Percentiles rank a stretch among this genome's conserved stretches.
phyloP scores from a whole-genome alignment of 2,888 invertebrate species.

The Habroteleia sp. region DNA sequence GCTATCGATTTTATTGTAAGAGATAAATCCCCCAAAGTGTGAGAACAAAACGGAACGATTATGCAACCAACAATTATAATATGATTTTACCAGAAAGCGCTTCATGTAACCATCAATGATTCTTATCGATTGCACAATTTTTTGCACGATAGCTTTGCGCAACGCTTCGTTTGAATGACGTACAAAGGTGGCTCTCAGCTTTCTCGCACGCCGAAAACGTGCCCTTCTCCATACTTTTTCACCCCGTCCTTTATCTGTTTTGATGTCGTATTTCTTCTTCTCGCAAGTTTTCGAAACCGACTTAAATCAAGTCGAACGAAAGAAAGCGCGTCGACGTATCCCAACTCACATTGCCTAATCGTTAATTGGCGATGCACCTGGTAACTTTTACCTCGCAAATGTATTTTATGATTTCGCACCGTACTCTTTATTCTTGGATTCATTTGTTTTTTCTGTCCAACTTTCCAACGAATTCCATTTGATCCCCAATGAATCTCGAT shows the following conservation, averaged over 20 bases:
- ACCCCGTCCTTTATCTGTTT: conserved; percentile 23
- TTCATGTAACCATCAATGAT: conserved; percentile 33
- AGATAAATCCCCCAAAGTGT: conserved; percentile 36
- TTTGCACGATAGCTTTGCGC: conserved; percentile 39
- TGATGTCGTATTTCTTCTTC: conserved; percentile 15
- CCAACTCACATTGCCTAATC: conserved; percentile 25
- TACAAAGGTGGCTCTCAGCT: conserved; percentile 34
- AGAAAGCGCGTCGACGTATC: conserved; percentile 18
- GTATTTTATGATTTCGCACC: conserved; percentile 41
- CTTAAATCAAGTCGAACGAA: conserved; percentile 30
- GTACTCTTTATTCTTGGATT: conserved; percentile 14
- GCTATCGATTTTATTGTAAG: conserved; percentile 3
- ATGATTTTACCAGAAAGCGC: conserved; percentile 38
- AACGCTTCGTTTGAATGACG: conserved; percentile 39
- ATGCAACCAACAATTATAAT: conserved; percentile 45
- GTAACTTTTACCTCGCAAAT: conserved; percentile 25
- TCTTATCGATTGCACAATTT: conserved; percentile 47
- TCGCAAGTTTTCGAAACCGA: conserved; percentile 14
- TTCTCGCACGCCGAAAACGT: conserved; percentile 33
- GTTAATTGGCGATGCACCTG: conserved; percentile 21
- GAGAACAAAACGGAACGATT: conserved; percentile 36
- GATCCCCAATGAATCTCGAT: conserved; percentile 15
- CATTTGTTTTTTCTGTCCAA: conserved; percentile 5
- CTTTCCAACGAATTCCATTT: conserved; percentile 32
- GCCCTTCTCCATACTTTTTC: conserved; percentile 32